Conservation (phyloP, 2,888 invertebrate species). For the Apamea crenata region DNA sequence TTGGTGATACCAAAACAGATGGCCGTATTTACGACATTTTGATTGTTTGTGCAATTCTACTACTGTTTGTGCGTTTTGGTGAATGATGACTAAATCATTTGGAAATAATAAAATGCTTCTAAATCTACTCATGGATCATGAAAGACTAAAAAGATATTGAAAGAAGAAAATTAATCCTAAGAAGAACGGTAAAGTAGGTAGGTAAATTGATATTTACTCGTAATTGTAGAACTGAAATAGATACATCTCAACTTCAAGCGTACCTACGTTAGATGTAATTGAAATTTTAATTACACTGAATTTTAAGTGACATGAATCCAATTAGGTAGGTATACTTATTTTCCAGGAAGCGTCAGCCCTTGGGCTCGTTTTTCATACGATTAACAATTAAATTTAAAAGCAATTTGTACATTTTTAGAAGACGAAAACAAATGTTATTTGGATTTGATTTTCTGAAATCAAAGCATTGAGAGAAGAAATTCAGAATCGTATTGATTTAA, state of each 20-base stretch:
- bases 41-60: conserved; percentile 39
- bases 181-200: conserved; percentile 2
- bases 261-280: not conserved
- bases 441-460: not conserved
- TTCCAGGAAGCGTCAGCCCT: not conserved
- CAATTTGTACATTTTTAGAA: not conserved
- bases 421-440: not conserved
- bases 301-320: not conserved
- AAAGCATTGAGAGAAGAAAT: not conserved
- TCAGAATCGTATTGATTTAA: not conserved
- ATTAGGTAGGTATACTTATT: not conserved
- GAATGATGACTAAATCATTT: conserved; percentile 33
- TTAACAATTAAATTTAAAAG: not conserved
- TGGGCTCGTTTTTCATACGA: not conserved
- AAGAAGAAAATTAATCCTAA: conserved; percentile 41
- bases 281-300: conserved; percentile 5
- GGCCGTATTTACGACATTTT: not conserved
- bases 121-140: conserved; percentile 56
- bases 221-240: not conserved
- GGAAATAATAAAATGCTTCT: conserved; percentile 55
- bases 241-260: not conserved
- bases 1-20: conserved; percentile 29
- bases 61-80: conserved; percentile 35
- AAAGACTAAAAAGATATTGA: conserved; percentile 39
- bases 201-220: not conserved